Evolutionary conservation across 37 sponge, comb jelly and placozoan genomes (phyloP).

Genomic region (Lycopodina hypogea): DNA sequence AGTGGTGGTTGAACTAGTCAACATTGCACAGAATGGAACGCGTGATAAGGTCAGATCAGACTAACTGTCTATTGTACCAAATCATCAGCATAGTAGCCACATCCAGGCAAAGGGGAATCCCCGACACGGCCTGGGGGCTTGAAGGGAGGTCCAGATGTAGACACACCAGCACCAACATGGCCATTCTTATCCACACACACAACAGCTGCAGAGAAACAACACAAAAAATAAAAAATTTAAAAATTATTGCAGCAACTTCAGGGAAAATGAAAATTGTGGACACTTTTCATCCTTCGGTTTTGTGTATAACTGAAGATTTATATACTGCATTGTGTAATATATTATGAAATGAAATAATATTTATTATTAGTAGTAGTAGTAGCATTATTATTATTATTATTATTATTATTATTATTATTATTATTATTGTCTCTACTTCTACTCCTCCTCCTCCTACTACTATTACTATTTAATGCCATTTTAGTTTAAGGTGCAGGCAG

Average conservation of each 20-base stretch:
- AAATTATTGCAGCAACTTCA: too few relatives aligned
- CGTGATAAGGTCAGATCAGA: background rate
- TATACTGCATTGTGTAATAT: background rate
- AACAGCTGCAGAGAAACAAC: constrained; percentile 35
- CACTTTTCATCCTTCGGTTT: background rate
- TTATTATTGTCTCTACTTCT: too few relatives aligned
- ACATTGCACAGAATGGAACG: too few relatives aligned
- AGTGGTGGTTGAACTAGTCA: too few relatives aligned
- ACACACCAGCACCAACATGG: constrained; percentile 57
- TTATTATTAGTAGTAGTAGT: too few relatives aligned
- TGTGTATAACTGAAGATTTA: background rate
- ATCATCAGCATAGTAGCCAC: constrained; percentile 81
- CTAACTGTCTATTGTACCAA: constrained; percentile 3
- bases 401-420: too few relatives aligned
- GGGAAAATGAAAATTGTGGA: background rate
- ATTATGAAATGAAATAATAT: too few relatives aligned
- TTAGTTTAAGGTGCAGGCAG: too few relatives aligned
- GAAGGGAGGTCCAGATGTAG: constrained; percentile 76
- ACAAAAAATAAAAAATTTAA: background rate
- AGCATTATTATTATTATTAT: too few relatives aligned
- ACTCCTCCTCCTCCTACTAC: too few relatives aligned
- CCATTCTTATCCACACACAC: constrained; percentile 57
- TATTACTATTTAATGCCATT: too few relatives aligned
- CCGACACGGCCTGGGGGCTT: constrained; percentile 76
- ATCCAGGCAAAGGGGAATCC: constrained; percentile 81